These are phyloP conservation scores for Eulemur coronatus DNA, from an alignment of 2,797 vertebrate genomes.

Conservation along the genomic window DNA sequence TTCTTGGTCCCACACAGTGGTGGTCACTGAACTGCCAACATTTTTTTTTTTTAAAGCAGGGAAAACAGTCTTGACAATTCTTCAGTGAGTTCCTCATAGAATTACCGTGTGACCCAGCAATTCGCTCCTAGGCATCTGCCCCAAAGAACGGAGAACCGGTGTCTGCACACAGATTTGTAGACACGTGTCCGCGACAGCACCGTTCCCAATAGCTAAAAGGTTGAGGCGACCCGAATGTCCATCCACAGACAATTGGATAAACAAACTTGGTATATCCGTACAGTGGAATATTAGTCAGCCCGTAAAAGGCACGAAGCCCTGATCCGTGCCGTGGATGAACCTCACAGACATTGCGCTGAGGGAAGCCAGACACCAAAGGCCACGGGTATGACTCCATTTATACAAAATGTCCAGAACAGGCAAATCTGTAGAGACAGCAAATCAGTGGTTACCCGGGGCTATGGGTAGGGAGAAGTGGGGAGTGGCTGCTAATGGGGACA, in stretches of 20 bases:
- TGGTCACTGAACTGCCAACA: neutral
- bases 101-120: too few relatives aligned
- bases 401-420: neutral
- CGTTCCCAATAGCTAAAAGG: accelerated
- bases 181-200: neutral
- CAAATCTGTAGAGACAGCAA: too few relatives aligned
- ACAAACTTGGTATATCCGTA: too few relatives aligned
- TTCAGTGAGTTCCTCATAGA: neutral
- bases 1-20: neutral
- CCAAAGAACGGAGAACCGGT: neutral
- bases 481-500: neutral
- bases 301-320: neutral
- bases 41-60: neutral
- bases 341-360: neutral
- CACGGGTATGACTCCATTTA: accelerated
- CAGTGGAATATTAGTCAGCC: neutral
- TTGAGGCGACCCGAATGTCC: neutral
- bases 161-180: neutral
- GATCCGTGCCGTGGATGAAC: accelerated
- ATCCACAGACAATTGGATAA: accelerated
- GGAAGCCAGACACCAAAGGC: neutral
- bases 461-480: neutral
- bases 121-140: accelerated
- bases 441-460: neutral
- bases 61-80: neutral